These are phyloP conservation scores for Xerus inauris DNA, from an alignment of 2,113 vertebrate species.

Conservation along the genomic window DNA sequence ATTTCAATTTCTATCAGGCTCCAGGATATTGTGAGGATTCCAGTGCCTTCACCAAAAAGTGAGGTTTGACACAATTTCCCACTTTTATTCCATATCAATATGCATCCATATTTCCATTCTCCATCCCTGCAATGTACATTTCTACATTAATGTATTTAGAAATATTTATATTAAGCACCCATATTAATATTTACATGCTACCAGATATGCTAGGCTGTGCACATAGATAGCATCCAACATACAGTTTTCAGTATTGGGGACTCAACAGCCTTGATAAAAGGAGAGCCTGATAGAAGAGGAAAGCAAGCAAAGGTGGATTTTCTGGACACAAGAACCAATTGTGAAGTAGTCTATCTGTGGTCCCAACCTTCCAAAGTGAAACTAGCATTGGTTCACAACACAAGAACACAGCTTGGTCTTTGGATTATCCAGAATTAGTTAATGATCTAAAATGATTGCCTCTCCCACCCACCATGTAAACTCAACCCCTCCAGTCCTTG, in stretches of 20 bases:
- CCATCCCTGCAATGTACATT: background rate
- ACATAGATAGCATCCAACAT: background rate
- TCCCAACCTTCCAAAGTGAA: background rate
- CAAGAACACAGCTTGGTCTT: background rate
- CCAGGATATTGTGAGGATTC: background rate
- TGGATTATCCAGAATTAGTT: background rate
- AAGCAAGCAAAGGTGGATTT: background rate
- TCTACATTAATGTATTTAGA: background rate
- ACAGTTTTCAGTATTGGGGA: background rate
- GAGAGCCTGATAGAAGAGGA: background rate
- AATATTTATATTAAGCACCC: background rate
- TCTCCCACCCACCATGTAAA: background rate
- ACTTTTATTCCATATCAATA: background rate
- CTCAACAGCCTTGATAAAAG: background rate
- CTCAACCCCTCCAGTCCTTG: background rate
- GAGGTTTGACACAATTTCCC: background rate
- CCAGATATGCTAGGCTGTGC: background rate
- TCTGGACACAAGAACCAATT: background rate
- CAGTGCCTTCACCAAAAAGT: background rate
- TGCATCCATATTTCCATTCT: background rate
- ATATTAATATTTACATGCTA: too few species aligned
- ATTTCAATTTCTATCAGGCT: background rate
- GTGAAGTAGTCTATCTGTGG: background rate
- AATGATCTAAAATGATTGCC: background rate
- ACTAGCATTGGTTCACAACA: accelerated